Evolutionary conservation across 2,888 invertebrate genomes (phyloP).

Genomic region (Acronicta leporina): DNA sequence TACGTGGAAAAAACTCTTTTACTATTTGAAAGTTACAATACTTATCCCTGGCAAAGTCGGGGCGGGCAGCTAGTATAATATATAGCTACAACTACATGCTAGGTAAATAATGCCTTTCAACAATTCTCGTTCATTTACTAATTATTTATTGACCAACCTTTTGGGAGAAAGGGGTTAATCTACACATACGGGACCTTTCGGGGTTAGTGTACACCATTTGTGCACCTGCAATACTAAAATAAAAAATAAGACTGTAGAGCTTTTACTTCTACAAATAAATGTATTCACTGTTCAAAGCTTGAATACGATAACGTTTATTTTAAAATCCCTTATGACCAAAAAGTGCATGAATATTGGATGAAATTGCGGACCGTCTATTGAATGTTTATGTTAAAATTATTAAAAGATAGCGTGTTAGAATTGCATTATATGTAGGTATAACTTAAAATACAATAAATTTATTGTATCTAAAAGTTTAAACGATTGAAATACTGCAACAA

Average conservation of each 20-base stretch:
- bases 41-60: no score
- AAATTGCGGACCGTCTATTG: constrained; percentile 16
- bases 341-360: constrained; percentile 42
- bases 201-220: no score
- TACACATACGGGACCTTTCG: no score
- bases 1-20: no score
- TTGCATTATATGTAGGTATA: neutral
- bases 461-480: neutral
- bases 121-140: no score
- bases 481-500: constrained; percentile 32
- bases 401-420: constrained; percentile 1
- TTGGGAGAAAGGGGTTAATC: no score
- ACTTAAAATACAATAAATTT: neutral
- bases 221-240: no score
- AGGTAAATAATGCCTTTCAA: no score
- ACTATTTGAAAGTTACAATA: no score
- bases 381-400: constrained; percentile 32
- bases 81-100: no score
- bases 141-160: no score
- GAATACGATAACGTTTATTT: constrained; percentile 27
- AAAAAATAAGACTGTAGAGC: neutral
- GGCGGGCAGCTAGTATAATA: no score
- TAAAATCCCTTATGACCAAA: constrained; percentile 29
- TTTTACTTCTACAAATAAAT: neutral
- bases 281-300: constrained; percentile 6